These are phyloP conservation scores for Clarias laeviceps DNA, from an alignment of 2,797 vertebrate genomes.

Conservation along the genomic window DNA sequence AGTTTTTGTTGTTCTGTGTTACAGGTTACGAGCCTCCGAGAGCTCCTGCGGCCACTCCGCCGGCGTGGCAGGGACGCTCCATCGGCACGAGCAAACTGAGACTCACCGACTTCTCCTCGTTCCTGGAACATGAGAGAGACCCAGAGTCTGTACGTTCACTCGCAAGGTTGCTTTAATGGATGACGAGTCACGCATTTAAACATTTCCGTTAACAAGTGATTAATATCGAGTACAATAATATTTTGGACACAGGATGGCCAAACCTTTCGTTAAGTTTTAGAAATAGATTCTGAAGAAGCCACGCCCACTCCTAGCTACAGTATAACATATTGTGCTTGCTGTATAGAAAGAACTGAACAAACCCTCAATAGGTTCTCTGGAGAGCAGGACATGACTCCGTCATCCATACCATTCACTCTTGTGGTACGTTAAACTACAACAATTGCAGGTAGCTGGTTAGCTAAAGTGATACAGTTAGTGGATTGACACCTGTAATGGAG, in stretches of 20 bases:
- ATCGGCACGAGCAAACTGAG: constrained; percentile 96
- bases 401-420: too few species aligned
- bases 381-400: too few species aligned
- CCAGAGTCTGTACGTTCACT: constrained; percentile 86
- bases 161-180: background rate
- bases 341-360: too few species aligned
- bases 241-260: background rate
- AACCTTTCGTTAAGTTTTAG: background rate
- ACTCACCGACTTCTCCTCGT: constrained; percentile 95
- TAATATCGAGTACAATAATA: background rate
- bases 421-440: too few species aligned
- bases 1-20: constrained; percentile 30
- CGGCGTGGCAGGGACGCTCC: constrained; percentile 95
- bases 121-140: constrained; percentile 94
- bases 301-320: background rate
- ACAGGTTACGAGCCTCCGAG: constrained; percentile 64
- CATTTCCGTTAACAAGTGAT: background rate
- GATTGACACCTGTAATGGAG: too few species aligned
- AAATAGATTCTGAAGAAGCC: background rate
- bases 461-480: too few species aligned
- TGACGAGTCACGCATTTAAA: background rate
- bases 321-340: too few species aligned
- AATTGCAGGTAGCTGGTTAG: too few species aligned
- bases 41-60: constrained; percentile 86
- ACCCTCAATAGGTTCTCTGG: too few species aligned